These are phyloP conservation scores for Troides oblongomaculatus DNA, from an alignment of 2,888 invertebrate genomes.

Conservation along the genomic window DNA sequence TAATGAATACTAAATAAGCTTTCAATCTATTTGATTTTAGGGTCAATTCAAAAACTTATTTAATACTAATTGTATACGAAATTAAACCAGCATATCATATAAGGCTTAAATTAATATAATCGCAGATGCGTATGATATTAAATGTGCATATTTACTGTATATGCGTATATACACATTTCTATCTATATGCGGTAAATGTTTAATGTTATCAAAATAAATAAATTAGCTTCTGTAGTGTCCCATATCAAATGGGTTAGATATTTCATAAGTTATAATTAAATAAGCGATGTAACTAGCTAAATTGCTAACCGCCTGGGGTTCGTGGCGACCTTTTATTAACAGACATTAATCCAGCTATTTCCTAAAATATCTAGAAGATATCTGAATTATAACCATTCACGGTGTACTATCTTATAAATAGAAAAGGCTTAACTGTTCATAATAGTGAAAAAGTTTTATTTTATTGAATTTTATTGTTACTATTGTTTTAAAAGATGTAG, in stretches of 20 bases:
- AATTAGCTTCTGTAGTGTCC: too few relatives aligned
- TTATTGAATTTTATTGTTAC: not conserved
- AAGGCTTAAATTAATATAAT: not conserved
- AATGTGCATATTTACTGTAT: not conserved
- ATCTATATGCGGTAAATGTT: too few relatives aligned
- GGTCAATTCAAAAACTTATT: not conserved
- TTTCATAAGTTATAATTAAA: slow-evolving; percentile 23
- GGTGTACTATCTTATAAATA: slow-evolving; percentile 3
- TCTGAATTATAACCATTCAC: not conserved
- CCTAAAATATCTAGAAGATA: slow-evolving; percentile 18
- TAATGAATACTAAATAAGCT: not conserved
- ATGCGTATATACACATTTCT: too few relatives aligned
- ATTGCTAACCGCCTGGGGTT: slow-evolving; percentile 16
- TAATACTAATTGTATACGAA: not conserved
- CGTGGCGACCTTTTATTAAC: slow-evolving; percentile 24
- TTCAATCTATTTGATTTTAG: not conserved
- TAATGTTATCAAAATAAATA: too few relatives aligned
- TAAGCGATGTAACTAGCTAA: slow-evolving; percentile 14
- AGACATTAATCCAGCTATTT: slow-evolving; percentile 22
- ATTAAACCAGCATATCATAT: not conserved
- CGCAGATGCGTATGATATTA: not conserved
- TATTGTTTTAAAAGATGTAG: not conserved
- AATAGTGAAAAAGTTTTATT: too few relatives aligned
- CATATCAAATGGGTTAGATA: too few relatives aligned
- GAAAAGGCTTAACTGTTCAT: too few relatives aligned